Percentiles rank a stretch among this genome's conserved stretches.
Conservation (phyloP, 1,140 invertebrate genomes). For the Drosophila bocki region DNA sequence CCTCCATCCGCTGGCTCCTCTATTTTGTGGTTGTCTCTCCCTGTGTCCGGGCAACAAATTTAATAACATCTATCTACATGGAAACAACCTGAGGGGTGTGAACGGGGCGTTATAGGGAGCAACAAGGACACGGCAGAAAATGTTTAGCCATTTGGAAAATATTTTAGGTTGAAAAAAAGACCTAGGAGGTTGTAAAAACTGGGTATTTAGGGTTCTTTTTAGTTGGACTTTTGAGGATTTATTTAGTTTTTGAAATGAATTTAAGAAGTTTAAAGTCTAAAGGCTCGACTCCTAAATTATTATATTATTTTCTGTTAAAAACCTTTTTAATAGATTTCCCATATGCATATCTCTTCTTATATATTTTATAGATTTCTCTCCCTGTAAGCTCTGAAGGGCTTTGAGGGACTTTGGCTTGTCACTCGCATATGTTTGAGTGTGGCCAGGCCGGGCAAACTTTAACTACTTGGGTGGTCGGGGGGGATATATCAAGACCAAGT, state of each 20-base stretch:
- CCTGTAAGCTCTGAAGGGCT: conserved; percentile 5
- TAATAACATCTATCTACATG: conserved; percentile 52
- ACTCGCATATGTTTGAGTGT: conserved; percentile 47
- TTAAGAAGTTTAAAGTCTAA: neutral
- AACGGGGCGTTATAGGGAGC: neutral
- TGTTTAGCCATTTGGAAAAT: conserved; percentile 9
- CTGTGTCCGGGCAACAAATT: conserved; percentile 34
- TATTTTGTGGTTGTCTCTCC: conserved; percentile 27
- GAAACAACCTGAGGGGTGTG: conserved; percentile 19
- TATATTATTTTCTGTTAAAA: accelerated
- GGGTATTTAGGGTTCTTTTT: neutral
- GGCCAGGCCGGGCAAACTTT: conserved; percentile 36
- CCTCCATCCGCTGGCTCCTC: neutral
- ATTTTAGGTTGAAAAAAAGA: neutral
- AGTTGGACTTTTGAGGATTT: neutral
- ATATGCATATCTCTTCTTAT: neutral
- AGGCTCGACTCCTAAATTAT: neutral
- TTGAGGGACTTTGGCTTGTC: conserved; percentile 37
- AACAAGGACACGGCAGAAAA: conserved; percentile 8
- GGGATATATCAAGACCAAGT: conserved; percentile 34
- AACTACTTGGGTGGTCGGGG: conserved; percentile 29
- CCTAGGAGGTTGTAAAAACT: neutral
- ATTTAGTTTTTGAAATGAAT: neutral
- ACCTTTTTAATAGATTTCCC: neutral
- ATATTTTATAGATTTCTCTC: conserved; percentile 8